Evolutionary conservation across 2,113 vertebrate genomes (phyloP), one percentile per base, ranked within the genome.

Genomic region (Sorex fumeus): DNA sequence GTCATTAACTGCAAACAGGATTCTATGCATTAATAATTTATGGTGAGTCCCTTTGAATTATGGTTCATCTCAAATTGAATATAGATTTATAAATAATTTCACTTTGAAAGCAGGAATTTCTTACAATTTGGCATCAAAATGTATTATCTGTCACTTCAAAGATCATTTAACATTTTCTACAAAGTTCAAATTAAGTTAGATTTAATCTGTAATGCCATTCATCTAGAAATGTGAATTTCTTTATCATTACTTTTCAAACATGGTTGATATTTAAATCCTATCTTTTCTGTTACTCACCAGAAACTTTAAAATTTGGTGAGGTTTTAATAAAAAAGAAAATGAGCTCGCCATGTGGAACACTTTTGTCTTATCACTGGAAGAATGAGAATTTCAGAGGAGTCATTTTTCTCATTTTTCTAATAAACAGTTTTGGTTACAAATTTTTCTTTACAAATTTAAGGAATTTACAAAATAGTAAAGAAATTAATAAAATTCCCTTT

Each of bases 81-180:
- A 40, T n/a, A 88, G 62, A 91, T 89, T 60, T 62, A 81, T 78
- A 93, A 94, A 91, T 53, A 84, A 93, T 74, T 94, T 4, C 70
- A 50, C 92, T 93, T 95, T 91, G 95, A 96, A 95, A 90, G 90
- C 91, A 95, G 53, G 78, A 86, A 70, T 50, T 93, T 97, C 53
- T 27, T 94, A 90, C 28, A 8, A 92, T 0, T 10, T 27, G 82
- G 8, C 79, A 40, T 87, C 47, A 87, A 94, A 96, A 93, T 87
- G 72, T 95, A 96, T 87, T 93, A 87, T 93, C 94, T 94, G 67
- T 85, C 93, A 93, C 40, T 85, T 95, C 57, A 91, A 93, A 72
- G 70, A 60, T 85, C 79, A 95, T 91, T 81, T 66, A 91, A 84
- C 71, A 79, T 93, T 91, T 90, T 92, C 77, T 57, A 70, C 66